A percentile compares a stretch with the other conserved stretches of the same genome.
These are phyloP conservation scores for Rhinichthys klamathensis DNA, from an alignment of 2,113 vertebrate species.

Conservation along the genomic window DNA sequence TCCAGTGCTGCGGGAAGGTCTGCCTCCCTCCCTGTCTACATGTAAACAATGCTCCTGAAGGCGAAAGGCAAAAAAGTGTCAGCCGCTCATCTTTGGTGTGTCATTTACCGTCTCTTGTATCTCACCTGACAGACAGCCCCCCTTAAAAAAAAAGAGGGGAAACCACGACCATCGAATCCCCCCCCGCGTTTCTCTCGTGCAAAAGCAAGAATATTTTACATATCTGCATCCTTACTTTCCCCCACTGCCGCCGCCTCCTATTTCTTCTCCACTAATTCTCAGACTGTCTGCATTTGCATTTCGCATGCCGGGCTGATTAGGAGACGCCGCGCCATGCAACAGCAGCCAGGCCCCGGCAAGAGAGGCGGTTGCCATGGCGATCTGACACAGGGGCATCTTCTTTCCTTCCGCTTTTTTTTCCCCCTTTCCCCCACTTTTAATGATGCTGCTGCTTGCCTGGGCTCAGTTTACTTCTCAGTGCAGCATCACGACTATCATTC, in stretches of 20 bases:
- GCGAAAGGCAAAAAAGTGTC: slow-evolving; percentile 93
- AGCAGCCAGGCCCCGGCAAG: slow-evolving; percentile 85
- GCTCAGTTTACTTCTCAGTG: slow-evolving; percentile 88
- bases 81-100: slow-evolving; percentile 98
- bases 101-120: slow-evolving; percentile 88
- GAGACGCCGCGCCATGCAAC: slow-evolving; percentile 78
- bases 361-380: slow-evolving; percentile 96
- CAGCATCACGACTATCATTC: slow-evolving; percentile 77
- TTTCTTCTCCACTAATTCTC: slow-evolving; percentile 98
- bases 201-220: slow-evolving; percentile 99
- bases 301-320: slow-evolving; percentile 93
- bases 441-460: slow-evolving; percentile 87
- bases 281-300: slow-evolving; percentile 98
- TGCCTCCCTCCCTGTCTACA: slow-evolving; percentile 85
- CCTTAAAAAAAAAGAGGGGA: slow-evolving; percentile 48
- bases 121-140: slow-evolving; percentile 79
- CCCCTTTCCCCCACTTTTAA: slow-evolving; percentile 83
- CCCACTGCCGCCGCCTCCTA: slow-evolving; percentile 66
- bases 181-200: slow-evolving; percentile 78
- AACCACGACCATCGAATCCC: slow-evolving; percentile 65
- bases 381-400: slow-evolving; percentile 76
- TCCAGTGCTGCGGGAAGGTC: slow-evolving; percentile 69
- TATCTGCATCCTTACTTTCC: slow-evolving; percentile 84
- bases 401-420: slow-evolving; percentile 48
- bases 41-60: slow-evolving; percentile 93